Evolutionary conservation across 2,113 vertebrate species (phyloP).

Genomic region (Prochilodus magdalenae): DNA sequence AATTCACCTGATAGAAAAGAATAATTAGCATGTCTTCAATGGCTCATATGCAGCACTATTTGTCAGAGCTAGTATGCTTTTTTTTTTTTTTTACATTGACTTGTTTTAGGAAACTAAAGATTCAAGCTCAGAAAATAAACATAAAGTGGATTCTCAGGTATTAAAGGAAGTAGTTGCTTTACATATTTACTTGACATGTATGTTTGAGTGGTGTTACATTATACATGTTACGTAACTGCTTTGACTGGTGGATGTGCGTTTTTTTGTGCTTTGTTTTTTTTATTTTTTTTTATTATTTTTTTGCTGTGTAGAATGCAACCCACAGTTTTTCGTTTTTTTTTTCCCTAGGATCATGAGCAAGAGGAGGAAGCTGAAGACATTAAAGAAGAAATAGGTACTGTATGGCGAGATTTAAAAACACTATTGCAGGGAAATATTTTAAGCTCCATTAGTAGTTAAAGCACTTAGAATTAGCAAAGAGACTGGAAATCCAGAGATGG

Average conservation of each 20-base stretch:
- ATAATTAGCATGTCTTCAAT: too few species aligned
- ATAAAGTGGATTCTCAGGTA: constrained; percentile 43
- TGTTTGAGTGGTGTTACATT: background rate
- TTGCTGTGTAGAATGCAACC: background rate
- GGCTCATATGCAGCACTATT: too few species aligned
- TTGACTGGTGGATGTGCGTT: background rate
- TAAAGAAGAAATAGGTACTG: constrained; percentile 90
- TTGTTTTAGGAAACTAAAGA: constrained; percentile 47
- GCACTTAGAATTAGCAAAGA: constrained; percentile 64
- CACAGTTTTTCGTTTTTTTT: constrained; percentile 7
- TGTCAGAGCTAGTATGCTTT: too few species aligned
- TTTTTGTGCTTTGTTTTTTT: too few species aligned
- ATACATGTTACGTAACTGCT: background rate
- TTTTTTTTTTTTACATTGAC: background rate
- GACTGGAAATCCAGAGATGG: constrained; percentile 82
- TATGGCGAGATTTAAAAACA: constrained; percentile 65
- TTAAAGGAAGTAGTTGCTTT: constrained; percentile 33
- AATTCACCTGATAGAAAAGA: too few species aligned
- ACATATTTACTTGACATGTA: constrained; percentile 20
- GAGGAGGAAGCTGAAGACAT: constrained; percentile 77
- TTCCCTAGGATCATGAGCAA: constrained; percentile 54
- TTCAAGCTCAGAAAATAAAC: constrained; percentile 47
- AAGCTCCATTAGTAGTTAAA: constrained; percentile 34
- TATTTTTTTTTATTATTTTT: background rate
- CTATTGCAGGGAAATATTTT: constrained; percentile 21